A percentile compares a stretch with the other conserved stretches of the same genome.
phyloP scores from a whole-genome alignment of 2,113 vertebrate species.

The Zapornia atra region DNA sequence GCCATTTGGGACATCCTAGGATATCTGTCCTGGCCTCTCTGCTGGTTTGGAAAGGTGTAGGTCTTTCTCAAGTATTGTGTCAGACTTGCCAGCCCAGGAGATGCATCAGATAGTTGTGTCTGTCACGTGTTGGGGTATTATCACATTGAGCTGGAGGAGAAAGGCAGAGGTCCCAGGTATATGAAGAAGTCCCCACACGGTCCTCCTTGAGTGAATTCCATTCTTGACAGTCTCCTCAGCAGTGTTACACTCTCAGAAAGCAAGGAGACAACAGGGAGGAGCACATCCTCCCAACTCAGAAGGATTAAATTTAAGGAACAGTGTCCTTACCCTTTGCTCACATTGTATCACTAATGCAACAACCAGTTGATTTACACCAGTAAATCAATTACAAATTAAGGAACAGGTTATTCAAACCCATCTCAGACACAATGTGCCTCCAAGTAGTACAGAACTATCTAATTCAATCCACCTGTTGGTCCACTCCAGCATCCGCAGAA shows the following conservation, averaged over 20 bases:
- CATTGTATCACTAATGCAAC: not conserved
- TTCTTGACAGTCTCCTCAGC: not conserved
- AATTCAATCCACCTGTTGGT: not conserved
- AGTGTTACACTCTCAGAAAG: not conserved
- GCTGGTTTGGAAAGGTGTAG: not conserved
- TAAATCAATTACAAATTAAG: not conserved
- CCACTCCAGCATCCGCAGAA: not conserved
- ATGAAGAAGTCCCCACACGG: not conserved
- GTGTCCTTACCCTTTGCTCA: not conserved
- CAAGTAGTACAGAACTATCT: not conserved
- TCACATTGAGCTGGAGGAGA: not conserved
- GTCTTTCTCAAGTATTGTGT: not conserved
- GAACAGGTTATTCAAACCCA: not conserved
- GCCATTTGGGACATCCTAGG: not conserved
- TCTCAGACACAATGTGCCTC: not conserved
- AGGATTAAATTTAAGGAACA: not conserved
- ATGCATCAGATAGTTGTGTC: not conserved
- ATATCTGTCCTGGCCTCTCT: not conserved
- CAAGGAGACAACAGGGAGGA: not conserved
- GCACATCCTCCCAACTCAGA: not conserved
- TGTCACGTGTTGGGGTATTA: rapidly evolving
- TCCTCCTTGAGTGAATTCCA: not conserved
- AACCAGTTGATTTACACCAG: not conserved
- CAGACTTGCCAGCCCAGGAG: not conserved
- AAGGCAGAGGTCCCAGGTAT: not conserved